A percentile compares a stretch with the other conserved stretches of the same genome.
phyloP scores from a whole-genome alignment of 2,797 vertebrate genomes.

The Bradypodion pumilum region DNA sequence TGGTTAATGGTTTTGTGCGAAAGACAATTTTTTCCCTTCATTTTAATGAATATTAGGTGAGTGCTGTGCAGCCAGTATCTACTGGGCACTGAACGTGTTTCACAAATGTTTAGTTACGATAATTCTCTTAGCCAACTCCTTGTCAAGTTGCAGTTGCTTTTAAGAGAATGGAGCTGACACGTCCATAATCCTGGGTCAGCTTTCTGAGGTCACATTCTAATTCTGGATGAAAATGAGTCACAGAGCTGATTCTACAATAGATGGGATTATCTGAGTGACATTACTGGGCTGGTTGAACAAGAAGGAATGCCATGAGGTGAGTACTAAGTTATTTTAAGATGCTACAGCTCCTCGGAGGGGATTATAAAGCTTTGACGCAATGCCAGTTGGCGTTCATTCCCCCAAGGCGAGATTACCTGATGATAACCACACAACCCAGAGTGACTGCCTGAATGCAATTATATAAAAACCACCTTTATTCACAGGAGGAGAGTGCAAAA shows the following conservation, averaged over 20 bases:
- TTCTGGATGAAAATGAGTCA: slow-evolving; percentile 32
- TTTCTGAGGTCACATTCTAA: slow-evolving; percentile 29
- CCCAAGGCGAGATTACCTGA: slow-evolving; percentile 47
- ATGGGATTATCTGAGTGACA: slow-evolving; percentile 43
- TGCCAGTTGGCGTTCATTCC: slow-evolving; percentile 46
- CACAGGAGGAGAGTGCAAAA: slow-evolving; percentile 43
- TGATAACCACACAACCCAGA: slow-evolving; percentile 49
- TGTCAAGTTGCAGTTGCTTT: background rate
- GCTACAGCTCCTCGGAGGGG: slow-evolving; percentile 48
- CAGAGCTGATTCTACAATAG: slow-evolving; percentile 37
- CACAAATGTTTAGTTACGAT: background rate
- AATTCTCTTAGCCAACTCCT: background rate
- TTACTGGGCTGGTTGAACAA: slow-evolving; percentile 60
- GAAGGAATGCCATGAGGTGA: slow-evolving; percentile 47
- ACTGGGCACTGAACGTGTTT: background rate
- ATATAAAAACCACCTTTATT: slow-evolving; percentile 52
- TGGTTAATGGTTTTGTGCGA: too few species aligned
- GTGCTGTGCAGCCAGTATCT: too few species aligned
- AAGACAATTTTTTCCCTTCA: too few species aligned
- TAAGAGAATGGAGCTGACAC: slow-evolving; percentile 33
- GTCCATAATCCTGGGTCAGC: background rate
- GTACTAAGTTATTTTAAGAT: slow-evolving; percentile 65
- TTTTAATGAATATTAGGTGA: too few species aligned
- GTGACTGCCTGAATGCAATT: slow-evolving; percentile 57
- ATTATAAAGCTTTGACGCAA: slow-evolving; percentile 43